Evolutionary conservation across 2,888 invertebrate genomes (phyloP), one percentile per base, ranked within the genome.

Genomic region (Sclerodermus sp.): DNA sequence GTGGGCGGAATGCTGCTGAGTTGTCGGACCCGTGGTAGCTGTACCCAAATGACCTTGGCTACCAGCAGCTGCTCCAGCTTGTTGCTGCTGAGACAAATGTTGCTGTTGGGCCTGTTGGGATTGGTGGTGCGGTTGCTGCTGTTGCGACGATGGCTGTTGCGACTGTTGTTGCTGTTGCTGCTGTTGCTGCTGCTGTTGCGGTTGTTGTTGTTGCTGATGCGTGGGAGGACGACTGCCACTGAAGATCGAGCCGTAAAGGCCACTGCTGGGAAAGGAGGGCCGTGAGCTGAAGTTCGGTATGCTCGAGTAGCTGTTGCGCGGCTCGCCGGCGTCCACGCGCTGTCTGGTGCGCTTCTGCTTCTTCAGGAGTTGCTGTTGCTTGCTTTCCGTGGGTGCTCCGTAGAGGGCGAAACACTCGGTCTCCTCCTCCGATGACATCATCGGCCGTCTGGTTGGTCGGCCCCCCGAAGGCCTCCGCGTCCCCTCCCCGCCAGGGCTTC

Each of bases 371-470:
- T 77, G 78, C 85, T 79, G 72, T 82, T 82, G 67, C 82, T 83
- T 65, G 81, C 79, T 78, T 79, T 81, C 80, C 80, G 80, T 79
- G 76, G 76, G 74, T 80, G 80, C 91, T 88, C 90, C 89, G 86
- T 89, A 91, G 90, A 91, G 90, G 86, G 90, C 91, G 87, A 90
- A 90, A 86, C 87, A 87, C 84, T 89, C 90, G 86, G 90, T 89
- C 89, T 92, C 91, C 90, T 92, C 92, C 89, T 91, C 92, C 89
- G 91, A 91, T 92, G 91, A 92, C 92, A 92, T 92, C 90, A 91
- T 91, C 87, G 85, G 91, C 89, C 84, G 86, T 85, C 78, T 78
- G 78, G 77, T 78, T 78, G 78, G 78, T 82, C 84, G 85, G 82
- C 85, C 87, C 87, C 85, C 83, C 85, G 86, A 89, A 90, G 90